Percentiles rank a stretch among this genome's conserved stretches.
These are phyloP conservation scores for Chymomyza procnemis DNA, from an alignment of 2,888 invertebrate species.

Conservation along the genomic window DNA sequence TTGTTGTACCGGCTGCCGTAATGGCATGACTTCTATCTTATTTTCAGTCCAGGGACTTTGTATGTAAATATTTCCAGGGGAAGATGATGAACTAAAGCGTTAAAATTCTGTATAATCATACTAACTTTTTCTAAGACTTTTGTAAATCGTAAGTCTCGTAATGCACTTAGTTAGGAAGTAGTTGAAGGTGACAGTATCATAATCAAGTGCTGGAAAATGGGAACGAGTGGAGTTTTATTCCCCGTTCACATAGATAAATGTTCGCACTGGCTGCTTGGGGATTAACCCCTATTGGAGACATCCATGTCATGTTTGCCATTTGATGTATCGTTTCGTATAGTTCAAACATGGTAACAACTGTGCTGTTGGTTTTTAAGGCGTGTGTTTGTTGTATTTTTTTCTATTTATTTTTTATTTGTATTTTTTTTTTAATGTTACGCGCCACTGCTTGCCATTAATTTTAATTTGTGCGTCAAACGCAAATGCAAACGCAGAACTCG, in stretches of 20 bases:
- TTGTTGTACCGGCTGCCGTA: not conserved
- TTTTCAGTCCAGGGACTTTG: not conserved
- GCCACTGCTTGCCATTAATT: slow-evolving; percentile 73
- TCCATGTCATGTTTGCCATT: not conserved
- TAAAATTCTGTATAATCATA: no score
- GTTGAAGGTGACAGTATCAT: no score
- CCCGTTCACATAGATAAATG: no score
- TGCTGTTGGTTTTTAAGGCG: slow-evolving; percentile 9
- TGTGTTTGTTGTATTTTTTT: slow-evolving; percentile 20
- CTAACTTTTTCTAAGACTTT: no score
- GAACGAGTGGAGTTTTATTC: no score
- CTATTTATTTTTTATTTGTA: slow-evolving; percentile 15
- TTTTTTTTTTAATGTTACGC: slow-evolving; percentile 52
- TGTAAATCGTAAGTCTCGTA: no score
- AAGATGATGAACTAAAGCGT: no score
- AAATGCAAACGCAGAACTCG: slow-evolving; percentile 27
- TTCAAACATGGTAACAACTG: not conserved
- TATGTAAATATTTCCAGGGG: no score
- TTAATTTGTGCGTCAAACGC: slow-evolving; percentile 67
- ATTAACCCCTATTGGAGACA: no score
- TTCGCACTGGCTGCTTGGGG: no score
- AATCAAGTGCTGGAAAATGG: no score
- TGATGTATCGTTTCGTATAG: slow-evolving; percentile 10
- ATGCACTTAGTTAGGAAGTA: no score
- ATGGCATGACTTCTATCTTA: not conserved